Base-by-base conservation (phyloP, 2,113 vertebrate genomes). In the Microtus richardsoni region DNA sequence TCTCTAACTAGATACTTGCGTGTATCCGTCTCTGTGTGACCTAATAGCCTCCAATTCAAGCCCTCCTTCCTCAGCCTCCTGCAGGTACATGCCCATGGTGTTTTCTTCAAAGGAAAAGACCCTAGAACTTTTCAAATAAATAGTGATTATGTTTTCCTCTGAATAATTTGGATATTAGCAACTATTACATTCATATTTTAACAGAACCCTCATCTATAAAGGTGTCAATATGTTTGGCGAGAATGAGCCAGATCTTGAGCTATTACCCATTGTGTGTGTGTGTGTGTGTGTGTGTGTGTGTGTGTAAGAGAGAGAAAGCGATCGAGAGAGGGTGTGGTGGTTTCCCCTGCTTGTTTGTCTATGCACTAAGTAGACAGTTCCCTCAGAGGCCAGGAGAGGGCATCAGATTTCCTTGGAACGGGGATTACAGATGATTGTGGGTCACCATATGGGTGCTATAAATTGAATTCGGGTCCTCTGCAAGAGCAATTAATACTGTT, bases 101-200 rank as follows among this genome's bases (percentile, higher is more conserved):
- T 47, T 88, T 80, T 77, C 14, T 86, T 84, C 66, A 66, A 74
- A n/a, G 52, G 95, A 87, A 85, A 91, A 66, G 24, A 36, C 24
- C 30, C 60, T 39, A 90, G 16, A 49, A 87, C 58, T 49, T 79
- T 52, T 39, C 36, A 84, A 36, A 62, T 85, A 30, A 39, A 62
- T 88, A 26, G 44, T 12, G 6, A 7, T 64, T 52, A 36, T 86
- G 41, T 85, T 79, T 88, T 41, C 16, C 83, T 80, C 91, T 66
- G 73, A 89, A 22, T 49, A 49, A 70, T 91, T 86, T 96, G 36
- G 54, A 83, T 93, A 60, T 47, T 49, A 66, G 36, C 16, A 47
- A 54, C 41, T 64, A n/a, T 58, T 58, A 7, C 58, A 58, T 58
- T 58, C 64, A 91, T 58, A 89, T 82, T 77, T 47, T 86, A 92